These are phyloP conservation scores for Xiphorhynchus erythropygius DNA, from an alignment of 2,797 vertebrate species.

Conservation along the genomic window DNA sequence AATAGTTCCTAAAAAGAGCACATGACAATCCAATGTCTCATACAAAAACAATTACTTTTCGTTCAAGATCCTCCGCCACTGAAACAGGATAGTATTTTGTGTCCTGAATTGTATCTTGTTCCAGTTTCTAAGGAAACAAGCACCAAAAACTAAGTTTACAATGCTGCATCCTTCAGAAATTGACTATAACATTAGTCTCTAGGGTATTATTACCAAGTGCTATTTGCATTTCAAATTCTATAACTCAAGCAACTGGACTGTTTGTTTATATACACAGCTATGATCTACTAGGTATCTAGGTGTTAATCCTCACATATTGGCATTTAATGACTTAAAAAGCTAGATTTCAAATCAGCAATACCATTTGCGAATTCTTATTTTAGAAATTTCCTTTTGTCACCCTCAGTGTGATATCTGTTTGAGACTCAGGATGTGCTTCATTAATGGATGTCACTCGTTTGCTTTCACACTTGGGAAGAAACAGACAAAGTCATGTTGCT, in stretches of 20 bases:
- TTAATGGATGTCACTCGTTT: slow-evolving; percentile 43
- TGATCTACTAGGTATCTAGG: slow-evolving; percentile 5
- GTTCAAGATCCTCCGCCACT: slow-evolving; percentile 68
- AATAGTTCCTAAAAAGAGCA: slow-evolving; percentile 48
- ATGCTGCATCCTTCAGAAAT: slow-evolving; percentile 71
- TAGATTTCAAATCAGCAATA: neutral
- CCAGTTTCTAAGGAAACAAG: slow-evolving; percentile 81
- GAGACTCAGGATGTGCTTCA: neutral
- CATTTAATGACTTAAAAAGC: neutral
- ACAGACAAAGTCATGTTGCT: neutral
- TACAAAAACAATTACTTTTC: slow-evolving; percentile 77
- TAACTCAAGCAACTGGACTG: slow-evolving; percentile 73
- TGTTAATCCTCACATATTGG: neutral
- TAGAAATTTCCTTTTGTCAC: neutral
- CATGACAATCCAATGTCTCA: slow-evolving; percentile 47
- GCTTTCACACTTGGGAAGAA: slow-evolving; percentile 33
- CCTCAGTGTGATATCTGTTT: neutral
- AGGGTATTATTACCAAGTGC: slow-evolving; percentile 68
- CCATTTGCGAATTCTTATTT: neutral
- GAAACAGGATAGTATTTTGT: slow-evolving; percentile 77
- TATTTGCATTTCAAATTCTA: slow-evolving; percentile 79
- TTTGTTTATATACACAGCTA: slow-evolving; percentile 67
- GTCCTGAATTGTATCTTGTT: slow-evolving; percentile 74
- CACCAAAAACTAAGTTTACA: slow-evolving; percentile 73
- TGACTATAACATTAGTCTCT: slow-evolving; percentile 66